phyloP scores from a whole-genome alignment of 2,888 invertebrate genomes.

The Antheraea assamensis region DNA sequence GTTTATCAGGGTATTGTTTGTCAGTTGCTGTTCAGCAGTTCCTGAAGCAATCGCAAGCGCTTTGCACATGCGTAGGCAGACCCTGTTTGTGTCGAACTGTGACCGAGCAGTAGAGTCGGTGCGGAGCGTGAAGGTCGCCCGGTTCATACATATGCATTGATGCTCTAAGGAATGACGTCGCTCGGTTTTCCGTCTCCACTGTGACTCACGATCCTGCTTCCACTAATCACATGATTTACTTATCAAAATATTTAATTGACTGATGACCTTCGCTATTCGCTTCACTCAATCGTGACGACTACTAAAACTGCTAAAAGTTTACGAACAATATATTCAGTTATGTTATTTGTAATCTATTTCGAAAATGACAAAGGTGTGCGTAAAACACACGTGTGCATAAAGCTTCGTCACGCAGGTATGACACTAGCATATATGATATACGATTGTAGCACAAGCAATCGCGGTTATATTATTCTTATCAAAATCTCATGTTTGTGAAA shows the following conservation, averaged over 20 bases:
- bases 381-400: no score
- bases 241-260: constrained; percentile 1
- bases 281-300: not conserved
- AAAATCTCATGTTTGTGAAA: no score
- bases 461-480: no score
- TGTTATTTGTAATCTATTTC: not conserved
- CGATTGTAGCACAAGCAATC: no score
- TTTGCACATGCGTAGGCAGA: not conserved
- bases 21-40: no score
- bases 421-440: no score
- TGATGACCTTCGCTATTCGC: not conserved
- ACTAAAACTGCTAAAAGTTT: not conserved
- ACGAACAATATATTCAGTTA: not conserved
- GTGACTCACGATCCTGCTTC: not conserved
- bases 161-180: not conserved
- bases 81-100: not conserved
- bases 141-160: constrained; percentile 5
- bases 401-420: no score
- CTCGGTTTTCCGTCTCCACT: not conserved
- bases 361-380: no score
- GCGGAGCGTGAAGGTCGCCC: constrained; percentile 1
- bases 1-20: not conserved
- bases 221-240: not conserved
- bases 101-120: not conserved
- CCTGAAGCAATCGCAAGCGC: not conserved